Conservation (phyloP, 2,888 invertebrate genomes). For the Amphipyra berbera region DNA sequence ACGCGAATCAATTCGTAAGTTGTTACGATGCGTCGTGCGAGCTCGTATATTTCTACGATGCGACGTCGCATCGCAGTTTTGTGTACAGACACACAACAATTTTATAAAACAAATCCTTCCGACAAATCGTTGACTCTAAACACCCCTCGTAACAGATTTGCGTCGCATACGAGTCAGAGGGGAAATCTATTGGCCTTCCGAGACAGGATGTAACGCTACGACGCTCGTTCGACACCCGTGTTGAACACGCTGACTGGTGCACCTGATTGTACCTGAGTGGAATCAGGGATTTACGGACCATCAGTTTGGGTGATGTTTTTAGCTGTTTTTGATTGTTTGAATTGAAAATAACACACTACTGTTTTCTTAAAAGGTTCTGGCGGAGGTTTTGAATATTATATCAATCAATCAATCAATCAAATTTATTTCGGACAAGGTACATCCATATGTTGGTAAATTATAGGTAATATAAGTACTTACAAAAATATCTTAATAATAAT, state of each 20-base stretch:
- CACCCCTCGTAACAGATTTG: slow-evolving; percentile 36
- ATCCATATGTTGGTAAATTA: too few relatives aligned
- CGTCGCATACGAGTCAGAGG: slow-evolving; percentile 58
- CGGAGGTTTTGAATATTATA: too few relatives aligned
- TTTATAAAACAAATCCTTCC: background rate
- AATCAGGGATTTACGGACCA: slow-evolving; percentile 21
- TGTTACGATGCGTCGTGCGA: too few relatives aligned
- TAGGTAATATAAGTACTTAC: too few relatives aligned
- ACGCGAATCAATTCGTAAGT: too few relatives aligned
- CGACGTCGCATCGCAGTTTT: too few relatives aligned
- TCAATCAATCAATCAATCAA: too few relatives aligned
- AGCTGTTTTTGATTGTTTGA: background rate
- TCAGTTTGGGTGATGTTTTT: background rate
- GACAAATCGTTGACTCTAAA: slow-evolving; percentile 43
- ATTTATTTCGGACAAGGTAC: too few relatives aligned
- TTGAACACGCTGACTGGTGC: slow-evolving; percentile 31
- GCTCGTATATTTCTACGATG: too few relatives aligned
- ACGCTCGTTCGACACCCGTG: slow-evolving; percentile 33
- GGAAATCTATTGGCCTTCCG: slow-evolving; percentile 59
- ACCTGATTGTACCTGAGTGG: slow-evolving; percentile 12
- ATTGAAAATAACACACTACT: background rate
- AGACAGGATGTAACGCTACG: slow-evolving; percentile 29
- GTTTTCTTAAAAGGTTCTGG: too few relatives aligned
- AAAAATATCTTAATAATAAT: too few relatives aligned
- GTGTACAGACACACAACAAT: too few relatives aligned